Evolutionary conservation across 2,113 vertebrate genomes (phyloP), one percentile per base, ranked within the genome.

Genomic region (Hyaena hyaena): DNA sequence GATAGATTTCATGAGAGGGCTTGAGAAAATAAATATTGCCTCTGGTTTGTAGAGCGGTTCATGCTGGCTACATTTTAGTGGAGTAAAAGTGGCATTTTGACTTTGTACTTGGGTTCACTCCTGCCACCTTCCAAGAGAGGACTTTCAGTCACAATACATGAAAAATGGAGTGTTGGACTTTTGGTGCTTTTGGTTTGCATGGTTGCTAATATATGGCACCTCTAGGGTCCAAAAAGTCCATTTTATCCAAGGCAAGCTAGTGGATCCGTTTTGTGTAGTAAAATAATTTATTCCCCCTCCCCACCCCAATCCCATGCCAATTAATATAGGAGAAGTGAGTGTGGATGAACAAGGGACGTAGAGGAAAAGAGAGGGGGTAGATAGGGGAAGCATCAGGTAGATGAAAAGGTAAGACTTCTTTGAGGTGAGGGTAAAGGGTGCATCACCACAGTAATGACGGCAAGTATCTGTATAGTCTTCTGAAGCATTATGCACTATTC

Each of bases 391-490:
- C 28, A 14, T 28, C 16, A 7, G 5, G 10, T 4, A 10, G 31
- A 17, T 68, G 43, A 16, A 33, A n/a, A n/a, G 35, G 28, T 5
- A 4, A 35, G 21, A 26, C 7, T 66, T 69, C n/a, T 45, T 43
- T 14, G 50, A 33, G 33, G 35, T n/a, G 63, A 23, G 19, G 17
- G 14, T 5, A 43, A 9, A 61, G 61, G n/a, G 33, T 50, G 3
- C 17, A 17, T 24, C 28, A 11, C 35, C 2, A 2, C 0, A 9
- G 58, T 11, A 26, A 65, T 4, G 3, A 48, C 1, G 4, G 7
- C 24, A 11, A 31, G 17, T 53, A 4, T 19, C 33, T n/a, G 35
- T 11, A 55, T 1, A n/a, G 23, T 55, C 26, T 17, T 7, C 15
- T 10, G n/a, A 10, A 19, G 53, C 21, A 7, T 53, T 23, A 45